A percentile compares a stretch with the other conserved stretches of the same genome.
These are phyloP conservation scores for Aphelocoma californica DNA, from an alignment of 2,797 vertebrate genomes.

Conservation along the genomic window DNA sequence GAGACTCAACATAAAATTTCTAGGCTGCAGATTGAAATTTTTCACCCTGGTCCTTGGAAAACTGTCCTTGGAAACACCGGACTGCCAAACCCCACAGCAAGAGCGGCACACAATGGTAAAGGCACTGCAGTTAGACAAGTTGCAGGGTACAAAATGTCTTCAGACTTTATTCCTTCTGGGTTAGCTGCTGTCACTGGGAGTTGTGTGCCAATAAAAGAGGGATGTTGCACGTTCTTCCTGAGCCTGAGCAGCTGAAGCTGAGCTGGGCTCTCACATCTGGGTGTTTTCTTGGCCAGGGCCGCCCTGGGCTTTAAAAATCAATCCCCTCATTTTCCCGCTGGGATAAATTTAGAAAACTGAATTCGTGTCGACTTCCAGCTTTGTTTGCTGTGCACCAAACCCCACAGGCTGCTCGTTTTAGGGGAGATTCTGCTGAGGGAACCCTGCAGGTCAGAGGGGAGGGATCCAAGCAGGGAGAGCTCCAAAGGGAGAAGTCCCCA, in stretches of 20 bases:
- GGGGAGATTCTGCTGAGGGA: not conserved
- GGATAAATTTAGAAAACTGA: not conserved
- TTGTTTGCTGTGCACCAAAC: not conserved
- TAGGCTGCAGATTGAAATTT: not conserved
- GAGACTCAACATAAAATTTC: not conserved
- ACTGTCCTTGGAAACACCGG: not conserved
- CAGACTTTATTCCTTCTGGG: not conserved
- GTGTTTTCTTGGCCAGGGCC: not conserved
- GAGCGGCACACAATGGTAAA: not conserved
- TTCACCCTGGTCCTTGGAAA: not conserved
- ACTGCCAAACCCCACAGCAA: not conserved
- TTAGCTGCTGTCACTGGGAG: not conserved
- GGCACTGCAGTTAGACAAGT: rapidly evolving
- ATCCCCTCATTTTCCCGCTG: not conserved
- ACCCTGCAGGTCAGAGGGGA: not conserved
- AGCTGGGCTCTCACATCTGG: not conserved
- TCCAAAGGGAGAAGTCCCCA: not conserved
- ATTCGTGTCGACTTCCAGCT: rapidly evolving
- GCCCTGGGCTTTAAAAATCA: not conserved
- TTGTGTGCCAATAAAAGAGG: not conserved
- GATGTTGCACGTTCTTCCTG: not conserved
- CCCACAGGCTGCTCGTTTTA: not conserved
- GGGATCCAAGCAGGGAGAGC: not conserved
- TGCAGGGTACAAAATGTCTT: not conserved
- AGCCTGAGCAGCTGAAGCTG: not conserved